Base-by-base conservation (phyloP, 2,888 invertebrate species). In the Stenolophus ochropezus region DNA sequence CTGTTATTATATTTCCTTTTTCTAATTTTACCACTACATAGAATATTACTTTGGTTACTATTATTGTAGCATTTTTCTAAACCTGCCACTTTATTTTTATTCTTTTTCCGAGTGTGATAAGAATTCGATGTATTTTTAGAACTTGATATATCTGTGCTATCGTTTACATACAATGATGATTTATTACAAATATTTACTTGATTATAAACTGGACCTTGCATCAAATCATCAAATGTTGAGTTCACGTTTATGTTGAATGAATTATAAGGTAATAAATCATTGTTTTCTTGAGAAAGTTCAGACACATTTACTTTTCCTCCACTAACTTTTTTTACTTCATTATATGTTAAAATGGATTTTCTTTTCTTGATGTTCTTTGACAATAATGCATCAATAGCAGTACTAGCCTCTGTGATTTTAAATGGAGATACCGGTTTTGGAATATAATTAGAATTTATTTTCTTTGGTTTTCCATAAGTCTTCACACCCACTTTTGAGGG, bases 151-250 rank as follows among this genome's bases (percentile, higher is more conserved):
- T 81, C 81, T n/a, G 58, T 42, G 23, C 74, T 81, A 51, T 14
- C 75, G 51, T 75, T 33, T n/a, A 23, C 25, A 61, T 2, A 20
- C 16, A 75, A 8, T 18, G 51, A 61, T 18, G 81, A 81, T 8
- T 42, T 18, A 51, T 81, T 74, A 14, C 49, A 18, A 27, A 69
- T 18, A 33, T 69, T 69, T 69, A 69, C 65, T 69, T 69, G 18
- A 20, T 69, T 69, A 61, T 76, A 83, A 11, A 77, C 42, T 16
- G 82, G 27, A 0, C 83, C 83, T 79, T 84, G 84, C 20, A 84
- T 11, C 56, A 87, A 73, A 42, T 85, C 84, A 81, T 87, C 87
- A 83, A 87, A 87, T 4, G 86, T 86, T 21, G 74, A 23, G 61
- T 81, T 81, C 18, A 73, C 25, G 61, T 51, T 75, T 16, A 81